A percentile compares a stretch with the other conserved stretches of the same genome.
Evolutionary conservation across 1,140 invertebrate genomes (phyloP).

Genomic region (Conus ventricosus): DNA sequence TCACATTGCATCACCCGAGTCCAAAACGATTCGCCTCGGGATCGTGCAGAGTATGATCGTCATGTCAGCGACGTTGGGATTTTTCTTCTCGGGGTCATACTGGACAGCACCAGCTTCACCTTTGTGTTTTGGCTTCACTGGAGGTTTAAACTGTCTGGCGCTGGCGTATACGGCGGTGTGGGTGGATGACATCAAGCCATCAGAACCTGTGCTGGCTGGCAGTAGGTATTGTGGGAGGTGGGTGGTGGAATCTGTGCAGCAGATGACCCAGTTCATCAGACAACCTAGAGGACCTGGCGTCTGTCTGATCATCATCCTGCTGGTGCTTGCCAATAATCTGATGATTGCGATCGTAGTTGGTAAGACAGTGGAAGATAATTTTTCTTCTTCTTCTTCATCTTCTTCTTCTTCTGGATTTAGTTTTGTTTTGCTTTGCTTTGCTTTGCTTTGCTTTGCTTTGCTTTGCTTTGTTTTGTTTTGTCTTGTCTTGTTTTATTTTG

Average conservation of each 20-base stretch:
- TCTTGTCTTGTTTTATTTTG: no score
- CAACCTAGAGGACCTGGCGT: constrained; percentile 62
- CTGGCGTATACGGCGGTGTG: constrained; percentile 72
- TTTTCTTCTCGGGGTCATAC: constrained; percentile 71
- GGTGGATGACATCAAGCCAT: constrained; percentile 60
- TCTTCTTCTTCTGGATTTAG: no score
- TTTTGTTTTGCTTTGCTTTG: no score
- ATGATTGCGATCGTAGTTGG: constrained; percentile 50
- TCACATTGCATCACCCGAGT: constrained; percentile 87
- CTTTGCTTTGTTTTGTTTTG: no score
- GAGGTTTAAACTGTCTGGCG: constrained; percentile 61
- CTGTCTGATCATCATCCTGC: constrained; percentile 63
- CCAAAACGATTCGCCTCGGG: constrained; percentile 87
- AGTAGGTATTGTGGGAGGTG: constrained; percentile 14
- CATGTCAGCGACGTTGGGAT: constrained; percentile 74
- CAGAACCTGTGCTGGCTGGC: not conserved
- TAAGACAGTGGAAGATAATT: constrained; percentile 29
- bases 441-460: no score
- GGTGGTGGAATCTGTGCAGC: constrained; percentile 30
- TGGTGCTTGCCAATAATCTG: constrained; percentile 57
- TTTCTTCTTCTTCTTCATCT: not conserved
- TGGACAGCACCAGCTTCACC: constrained; percentile 67
- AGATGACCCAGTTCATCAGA: constrained; percentile 67
- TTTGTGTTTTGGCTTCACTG: constrained; percentile 69
- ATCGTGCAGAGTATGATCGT: constrained; percentile 83